Conservation (phyloP, 2,113 vertebrate genomes). For the Hypanus sabinus region DNA sequence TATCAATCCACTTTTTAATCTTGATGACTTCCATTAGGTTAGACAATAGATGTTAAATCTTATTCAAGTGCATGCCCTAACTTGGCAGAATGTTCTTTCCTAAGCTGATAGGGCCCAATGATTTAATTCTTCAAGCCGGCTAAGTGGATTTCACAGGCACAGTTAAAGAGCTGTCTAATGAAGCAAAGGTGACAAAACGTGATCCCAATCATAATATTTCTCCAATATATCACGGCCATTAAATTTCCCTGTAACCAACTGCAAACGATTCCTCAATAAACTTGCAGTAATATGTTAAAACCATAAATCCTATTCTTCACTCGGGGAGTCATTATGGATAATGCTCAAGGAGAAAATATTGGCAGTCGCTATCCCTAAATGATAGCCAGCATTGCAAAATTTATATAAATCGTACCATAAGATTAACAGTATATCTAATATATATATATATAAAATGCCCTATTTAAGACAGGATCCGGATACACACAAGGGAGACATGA, state of each 20-base stretch:
- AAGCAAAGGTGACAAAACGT: not conserved
- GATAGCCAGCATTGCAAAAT: not conserved
- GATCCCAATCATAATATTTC: slow-evolving; percentile 28
- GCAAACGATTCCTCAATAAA: slow-evolving; percentile 33
- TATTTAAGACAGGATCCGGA: not conserved
- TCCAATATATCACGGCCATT: not conserved
- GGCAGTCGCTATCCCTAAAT: not conserved
- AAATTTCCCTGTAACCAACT: not conserved
- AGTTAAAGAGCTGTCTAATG: slow-evolving; percentile 25
- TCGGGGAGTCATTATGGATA: not conserved
- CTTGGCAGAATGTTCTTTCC: not conserved
- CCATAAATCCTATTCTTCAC: slow-evolving; percentile 3
- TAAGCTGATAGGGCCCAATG: not conserved
- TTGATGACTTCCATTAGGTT: not conserved
- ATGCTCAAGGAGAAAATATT: not conserved
- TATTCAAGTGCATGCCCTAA: not conserved
- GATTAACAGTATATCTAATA: not conserved
- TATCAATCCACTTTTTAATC: not conserved
- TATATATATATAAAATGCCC: no score
- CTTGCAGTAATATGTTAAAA: slow-evolving; percentile 3
- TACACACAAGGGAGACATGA: not conserved
- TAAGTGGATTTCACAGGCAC: slow-evolving; percentile 15
- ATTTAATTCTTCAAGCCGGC: slow-evolving; percentile 5
- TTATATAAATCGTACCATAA: not conserved
- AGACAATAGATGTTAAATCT: not conserved